Base-by-base conservation (phyloP, 2,888 invertebrate genomes). In the Drosophila borealis region DNA sequence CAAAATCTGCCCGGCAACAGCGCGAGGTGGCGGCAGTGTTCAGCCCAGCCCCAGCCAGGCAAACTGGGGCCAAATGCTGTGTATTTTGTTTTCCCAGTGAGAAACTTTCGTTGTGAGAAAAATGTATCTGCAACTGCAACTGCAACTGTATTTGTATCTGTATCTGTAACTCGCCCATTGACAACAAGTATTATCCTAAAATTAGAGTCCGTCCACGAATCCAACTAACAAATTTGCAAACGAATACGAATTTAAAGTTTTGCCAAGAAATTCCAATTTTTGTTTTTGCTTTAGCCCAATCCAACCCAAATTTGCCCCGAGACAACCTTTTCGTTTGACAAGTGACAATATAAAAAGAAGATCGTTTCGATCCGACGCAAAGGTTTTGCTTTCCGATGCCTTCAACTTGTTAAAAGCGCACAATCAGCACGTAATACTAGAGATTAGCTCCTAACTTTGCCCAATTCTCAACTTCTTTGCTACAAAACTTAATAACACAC, bases 1-100 rank as follows among this genome's bases (percentile, higher is more conserved):
- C 67, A 78, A 82, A 69, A 73, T 82, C 75, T 70, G 75, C 81
- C 78, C 63, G 85, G 81, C 85, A 82, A 82, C 81, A 82, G 85
- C 73, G 68, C 53, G 37, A 41, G 53, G 56, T 34, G 48, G 8
- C 17, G 61, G 54, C 50, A 70, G 56, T 56, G 56, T 56, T 64
- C 73, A 56, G 53, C 62, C 68, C 68, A 44, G 37, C 39, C 62
- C 68, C 68, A 44, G 37, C 39, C 59, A 42, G 60, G 53, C 60
- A 53, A 46, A 51, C 57, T 65, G 51, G 51, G 68, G 67, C 66
- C 68, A 67, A 29, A 41, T 13, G 74, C 34, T 21, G 45, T 44
- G 2, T 25, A 5, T 25, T 25, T 25, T 25, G 1, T 25, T 25
- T 8, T 8, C 39, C 50, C 46, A 62, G 25, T 65, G 66, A 68